Evolutionary conservation across 2,797 vertebrate species (phyloP).

Genomic region (Dipus sagitta): DNA sequence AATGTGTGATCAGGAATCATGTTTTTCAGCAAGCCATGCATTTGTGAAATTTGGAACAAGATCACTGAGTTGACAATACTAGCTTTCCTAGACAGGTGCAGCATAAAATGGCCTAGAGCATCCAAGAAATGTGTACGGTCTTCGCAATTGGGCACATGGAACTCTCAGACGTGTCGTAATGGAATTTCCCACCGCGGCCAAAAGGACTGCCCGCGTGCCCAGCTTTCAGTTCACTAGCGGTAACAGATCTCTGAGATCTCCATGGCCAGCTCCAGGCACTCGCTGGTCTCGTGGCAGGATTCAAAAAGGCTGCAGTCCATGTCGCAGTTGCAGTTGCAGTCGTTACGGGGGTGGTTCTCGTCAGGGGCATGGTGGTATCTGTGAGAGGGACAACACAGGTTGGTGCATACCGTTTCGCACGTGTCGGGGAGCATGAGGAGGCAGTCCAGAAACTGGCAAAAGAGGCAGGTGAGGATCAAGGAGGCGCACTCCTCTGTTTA

Average conservation of each 20-base stretch:
- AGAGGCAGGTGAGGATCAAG: constrained; percentile 95
- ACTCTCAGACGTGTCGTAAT: not conserved
- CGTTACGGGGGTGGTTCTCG: constrained; percentile 86
- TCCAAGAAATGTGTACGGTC: constrained; percentile 47
- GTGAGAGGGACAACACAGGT: constrained; percentile 91
- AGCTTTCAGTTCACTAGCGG: constrained; percentile 85
- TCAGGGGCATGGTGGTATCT: constrained; percentile 87
- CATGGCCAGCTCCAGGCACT: constrained; percentile 97
- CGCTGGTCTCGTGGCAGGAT: constrained; percentile 93
- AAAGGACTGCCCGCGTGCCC: not conserved
- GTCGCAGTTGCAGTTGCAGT: constrained; percentile 90
- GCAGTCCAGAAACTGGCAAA: constrained; percentile 96
- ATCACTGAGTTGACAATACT: constrained; percentile 52
- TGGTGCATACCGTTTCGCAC: constrained; percentile 89
- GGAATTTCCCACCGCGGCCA: constrained; percentile 16
- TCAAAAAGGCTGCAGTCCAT: constrained; percentile 93
- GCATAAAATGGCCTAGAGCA: constrained; percentile 56
- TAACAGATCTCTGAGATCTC: constrained; percentile 98
- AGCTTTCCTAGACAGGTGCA: constrained; percentile 73
- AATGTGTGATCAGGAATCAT: constrained; percentile 63
- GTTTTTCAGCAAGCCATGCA: constrained; percentile 77
- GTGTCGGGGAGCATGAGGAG: constrained; percentile 93
- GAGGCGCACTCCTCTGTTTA: constrained; percentile 94
- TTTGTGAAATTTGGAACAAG: constrained; percentile 76
- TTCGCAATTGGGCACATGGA: constrained; percentile 24